A percentile compares a stretch with the other conserved stretches of the same genome.
These are phyloP conservation scores for Actenoides lindsayi DNA, from an alignment of 2,113 vertebrate genomes.

Conservation along the genomic window DNA sequence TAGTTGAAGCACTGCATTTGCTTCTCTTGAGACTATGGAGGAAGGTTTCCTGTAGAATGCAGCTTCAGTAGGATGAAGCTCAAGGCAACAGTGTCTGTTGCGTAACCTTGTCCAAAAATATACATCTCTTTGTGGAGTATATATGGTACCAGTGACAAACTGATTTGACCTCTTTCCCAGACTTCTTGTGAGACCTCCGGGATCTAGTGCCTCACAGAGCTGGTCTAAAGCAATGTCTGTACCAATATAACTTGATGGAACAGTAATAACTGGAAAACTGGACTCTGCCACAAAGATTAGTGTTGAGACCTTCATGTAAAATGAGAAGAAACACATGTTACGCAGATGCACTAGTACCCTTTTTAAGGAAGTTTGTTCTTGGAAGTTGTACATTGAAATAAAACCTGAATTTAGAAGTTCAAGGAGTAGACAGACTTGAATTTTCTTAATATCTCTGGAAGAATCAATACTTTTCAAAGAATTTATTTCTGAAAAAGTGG, in stretches of 20 bases:
- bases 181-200: not conserved
- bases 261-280: not conserved
- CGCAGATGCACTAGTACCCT: not conserved
- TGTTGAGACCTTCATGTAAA: not conserved
- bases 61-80: not conserved
- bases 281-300: not conserved
- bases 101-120: conserved; percentile 27
- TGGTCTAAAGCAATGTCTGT: not conserved
- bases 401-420: not conserved
- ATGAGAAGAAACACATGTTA: not conserved
- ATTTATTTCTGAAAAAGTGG: not conserved
- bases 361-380: not conserved
- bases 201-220: not conserved
- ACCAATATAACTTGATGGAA: not conserved
- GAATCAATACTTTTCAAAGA: not conserved
- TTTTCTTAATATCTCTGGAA: not conserved
- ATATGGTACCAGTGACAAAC: not conserved
- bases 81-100: not conserved
- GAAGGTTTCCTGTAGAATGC: not conserved
- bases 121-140: not conserved
- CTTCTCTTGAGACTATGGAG: not conserved
- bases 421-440: not conserved
- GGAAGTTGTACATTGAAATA: not conserved
- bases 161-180: conserved; percentile 7
- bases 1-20: not conserved